Base-by-base conservation (phyloP, 2,797 vertebrate species). In the Lerista edwardsae region DNA sequence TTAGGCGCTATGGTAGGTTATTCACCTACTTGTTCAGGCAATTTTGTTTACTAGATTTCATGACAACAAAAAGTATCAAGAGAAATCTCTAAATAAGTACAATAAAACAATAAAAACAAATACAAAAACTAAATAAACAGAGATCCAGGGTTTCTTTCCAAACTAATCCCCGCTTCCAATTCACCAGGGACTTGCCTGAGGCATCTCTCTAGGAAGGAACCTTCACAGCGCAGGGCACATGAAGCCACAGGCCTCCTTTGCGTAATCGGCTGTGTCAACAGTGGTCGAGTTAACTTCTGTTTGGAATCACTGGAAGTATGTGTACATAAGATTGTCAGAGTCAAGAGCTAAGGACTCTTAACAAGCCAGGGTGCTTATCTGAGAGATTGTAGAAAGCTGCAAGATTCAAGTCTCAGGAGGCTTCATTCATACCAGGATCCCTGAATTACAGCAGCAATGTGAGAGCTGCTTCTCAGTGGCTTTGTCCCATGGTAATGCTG, bases 301-400 rank as follows among this genome's bases (percentile, higher is more conserved):
- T 88, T 87, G 44, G 7, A 91, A 41, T 86, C 78, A 81, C 69
- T 86, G 86, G 39, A 86, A 57, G 86, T 80, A 29, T 80, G 29
- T 83, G n/a, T 84, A 25, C 41, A 17, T 84, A 29, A 80, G 57
- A 47, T 86, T 21, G 6, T 83, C 34, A 75, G 62, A 88, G 34
- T 34, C 25, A 72, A 88, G 80, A 86, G 44, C 69, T 81, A 75
- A 65, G 67, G 31, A 36, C 55, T 62, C 80, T 90, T 85, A 19
- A 77, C 34, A 51, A 75, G 39, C 83, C 84, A 85, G 19, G 64
- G 61, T 3, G 19, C 41, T 86, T 90, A 39, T 57, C 84, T 12
- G 34, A 51, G 67, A 71, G 64, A 47, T 39, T 81, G 39, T 47
- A 62, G 25, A 76, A n/a, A 51, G 17, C 27, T 75, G 41, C 31